A percentile compares a stretch with the other conserved stretches of the same genome.
Evolutionary conservation across 2,888 invertebrate species (phyloP).

Genomic region (Pterostichus niger): DNA sequence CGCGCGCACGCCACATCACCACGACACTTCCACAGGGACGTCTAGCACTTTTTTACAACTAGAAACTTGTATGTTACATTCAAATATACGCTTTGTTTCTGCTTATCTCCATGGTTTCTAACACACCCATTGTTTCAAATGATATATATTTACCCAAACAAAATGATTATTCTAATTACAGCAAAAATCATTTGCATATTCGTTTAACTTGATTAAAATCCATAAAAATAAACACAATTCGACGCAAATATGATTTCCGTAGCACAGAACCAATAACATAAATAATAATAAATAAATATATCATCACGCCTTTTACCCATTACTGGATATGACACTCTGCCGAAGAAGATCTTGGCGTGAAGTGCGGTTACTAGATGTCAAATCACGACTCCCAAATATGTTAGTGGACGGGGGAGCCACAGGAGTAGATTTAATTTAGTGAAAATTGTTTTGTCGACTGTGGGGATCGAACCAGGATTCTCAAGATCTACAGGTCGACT

Average conservation of each 20-base stretch:
- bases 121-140: neutral
- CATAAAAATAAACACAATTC: neutral
- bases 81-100: neutral
- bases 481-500: too few relatives aligned
- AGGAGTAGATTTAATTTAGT: too few relatives aligned
- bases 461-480: too few relatives aligned
- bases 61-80: constrained; percentile 4
- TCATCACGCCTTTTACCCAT: too few relatives aligned
- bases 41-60: neutral
- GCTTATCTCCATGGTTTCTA: neutral
- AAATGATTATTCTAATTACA: neutral
- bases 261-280: too few relatives aligned
- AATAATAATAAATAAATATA: too few relatives aligned
- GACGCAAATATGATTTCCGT: neutral
- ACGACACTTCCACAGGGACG: constrained; percentile 14
- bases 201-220: neutral
- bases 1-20: neutral
- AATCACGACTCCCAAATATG: too few relatives aligned
- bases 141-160: neutral
- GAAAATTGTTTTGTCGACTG: too few relatives aligned
- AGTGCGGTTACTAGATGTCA: too few relatives aligned
- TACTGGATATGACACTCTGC: too few relatives aligned
- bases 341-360: too few relatives aligned
- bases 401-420: too few relatives aligned
- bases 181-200: neutral